A percentile compares a stretch with the other conserved stretches of the same genome.
phyloP scores from a whole-genome alignment of 2,113 vertebrate genomes.

The Carettochelys insculpta region DNA sequence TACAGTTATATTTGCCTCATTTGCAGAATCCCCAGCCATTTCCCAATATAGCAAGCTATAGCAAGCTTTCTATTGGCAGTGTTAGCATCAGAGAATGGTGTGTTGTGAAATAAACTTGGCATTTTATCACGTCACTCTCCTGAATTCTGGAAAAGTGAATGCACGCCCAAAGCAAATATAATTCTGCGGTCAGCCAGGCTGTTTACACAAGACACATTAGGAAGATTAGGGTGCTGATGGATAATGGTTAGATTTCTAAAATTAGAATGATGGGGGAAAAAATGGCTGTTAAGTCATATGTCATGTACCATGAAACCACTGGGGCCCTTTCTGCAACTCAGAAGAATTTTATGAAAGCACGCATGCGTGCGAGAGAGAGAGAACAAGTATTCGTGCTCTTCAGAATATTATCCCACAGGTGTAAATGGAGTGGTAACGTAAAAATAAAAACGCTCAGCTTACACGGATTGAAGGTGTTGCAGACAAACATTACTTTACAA shows the following conservation, averaged over 20 bases:
- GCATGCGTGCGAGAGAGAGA: conserved; percentile 1
- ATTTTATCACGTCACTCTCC: not conserved
- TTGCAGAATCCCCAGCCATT: no score
- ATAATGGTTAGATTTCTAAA: conserved; percentile 19
- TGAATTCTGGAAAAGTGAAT: not conserved
- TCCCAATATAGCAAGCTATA: not conserved
- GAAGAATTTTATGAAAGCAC: not conserved
- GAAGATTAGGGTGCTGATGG: not conserved
- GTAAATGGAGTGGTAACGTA: conserved; percentile 18
- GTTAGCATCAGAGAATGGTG: not conserved
- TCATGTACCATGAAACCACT: not conserved
- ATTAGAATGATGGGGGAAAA: conserved; percentile 50
- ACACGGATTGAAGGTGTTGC: conserved; percentile 15
- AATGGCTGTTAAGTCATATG: not conserved
- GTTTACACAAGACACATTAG: not conserved
- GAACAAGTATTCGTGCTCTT: not conserved
- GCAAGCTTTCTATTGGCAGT: not conserved
- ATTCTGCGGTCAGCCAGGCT: not conserved
- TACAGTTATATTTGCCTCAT: not conserved
- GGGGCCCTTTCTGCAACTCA: not conserved
- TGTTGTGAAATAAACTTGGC: not conserved
- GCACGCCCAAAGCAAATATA: not conserved
- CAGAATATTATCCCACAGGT: conserved; percentile 28
- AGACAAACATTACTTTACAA: not conserved
- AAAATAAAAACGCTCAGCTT: conserved; percentile 44